Conservation (phyloP, 1,140 invertebrate genomes). For the Delia radicum region DNA sequence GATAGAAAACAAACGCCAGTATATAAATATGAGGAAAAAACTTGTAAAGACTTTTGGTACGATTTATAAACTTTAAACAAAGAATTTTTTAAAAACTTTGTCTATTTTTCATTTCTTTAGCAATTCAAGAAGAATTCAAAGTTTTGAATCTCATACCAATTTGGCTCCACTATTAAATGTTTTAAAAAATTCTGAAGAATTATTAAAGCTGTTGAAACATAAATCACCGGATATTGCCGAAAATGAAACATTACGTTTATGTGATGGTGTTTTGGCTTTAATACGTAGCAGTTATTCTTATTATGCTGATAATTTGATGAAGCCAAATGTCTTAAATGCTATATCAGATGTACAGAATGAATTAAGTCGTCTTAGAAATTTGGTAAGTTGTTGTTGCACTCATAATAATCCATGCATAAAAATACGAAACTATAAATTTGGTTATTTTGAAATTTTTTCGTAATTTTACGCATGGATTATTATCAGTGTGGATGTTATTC, state of each 20-base stretch:
- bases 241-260: constrained; percentile 40
- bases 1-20: constrained; percentile 68
- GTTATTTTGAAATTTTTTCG: too few species aligned
- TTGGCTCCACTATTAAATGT: constrained; percentile 44
- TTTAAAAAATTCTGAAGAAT: constrained; percentile 49
- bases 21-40: constrained; percentile 63
- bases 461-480: too few species aligned
- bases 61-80: neutral
- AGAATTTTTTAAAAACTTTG: neutral
- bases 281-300: constrained; percentile 52
- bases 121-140: constrained; percentile 49
- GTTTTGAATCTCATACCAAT: constrained; percentile 52
- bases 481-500: too few species aligned
- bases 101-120: constrained; percentile 25
- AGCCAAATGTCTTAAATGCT: constrained; percentile 48
- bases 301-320: constrained; percentile 51
- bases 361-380: constrained; percentile 40
- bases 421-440: too few species aligned
- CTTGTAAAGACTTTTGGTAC: constrained; percentile 52
- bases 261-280: constrained; percentile 40
- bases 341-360: constrained; percentile 51
- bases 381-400: constrained; percentile 59
- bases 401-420: too few species aligned
- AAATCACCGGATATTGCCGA: constrained; percentile 41
- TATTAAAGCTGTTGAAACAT: constrained; percentile 37